Conservation (phyloP, 2,888 invertebrate species). For the Heliothis peltigera region DNA sequence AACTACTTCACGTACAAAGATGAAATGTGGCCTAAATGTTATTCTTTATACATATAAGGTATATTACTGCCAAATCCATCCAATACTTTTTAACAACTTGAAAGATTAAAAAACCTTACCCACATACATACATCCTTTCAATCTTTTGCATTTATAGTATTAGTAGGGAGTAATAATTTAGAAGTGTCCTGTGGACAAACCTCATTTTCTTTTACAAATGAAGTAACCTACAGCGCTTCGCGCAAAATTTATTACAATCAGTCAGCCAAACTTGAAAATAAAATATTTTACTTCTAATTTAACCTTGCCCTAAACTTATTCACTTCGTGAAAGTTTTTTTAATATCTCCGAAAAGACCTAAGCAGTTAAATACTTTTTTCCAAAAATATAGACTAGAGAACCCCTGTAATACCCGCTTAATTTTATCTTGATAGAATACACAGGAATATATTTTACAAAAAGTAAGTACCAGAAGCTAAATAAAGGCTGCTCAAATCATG, state of each 20-base stretch:
- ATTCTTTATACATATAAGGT: too few species aligned
- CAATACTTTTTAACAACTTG: too few species aligned
- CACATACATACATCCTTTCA: too few species aligned
- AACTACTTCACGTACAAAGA: too few species aligned
- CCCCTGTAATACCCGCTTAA: constrained; percentile 2
- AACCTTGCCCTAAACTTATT: not conserved
- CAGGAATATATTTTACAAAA: not conserved
- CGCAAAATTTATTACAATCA: constrained; percentile 1
- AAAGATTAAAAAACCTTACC: too few species aligned
- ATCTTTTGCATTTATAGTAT: too few species aligned
- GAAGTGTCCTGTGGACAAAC: too few species aligned
- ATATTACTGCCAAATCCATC: too few species aligned
- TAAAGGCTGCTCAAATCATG: not conserved
- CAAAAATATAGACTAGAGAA: not conserved
- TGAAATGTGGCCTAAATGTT: too few species aligned
- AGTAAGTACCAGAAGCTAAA: not conserved
- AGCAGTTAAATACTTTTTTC: not conserved
- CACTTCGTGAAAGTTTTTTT: not conserved
- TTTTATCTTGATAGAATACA: not conserved
- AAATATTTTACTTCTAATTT: not conserved
- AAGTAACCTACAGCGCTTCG: constrained; percentile 2
- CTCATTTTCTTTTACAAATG: not conserved
- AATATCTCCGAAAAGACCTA: not conserved
- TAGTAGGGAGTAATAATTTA: too few species aligned
- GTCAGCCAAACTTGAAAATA: not conserved